A percentile compares a stretch with the other conserved stretches of the same genome.
Conservation (phyloP, 2,888 invertebrate species). For the Drosophila stalkeri region DNA sequence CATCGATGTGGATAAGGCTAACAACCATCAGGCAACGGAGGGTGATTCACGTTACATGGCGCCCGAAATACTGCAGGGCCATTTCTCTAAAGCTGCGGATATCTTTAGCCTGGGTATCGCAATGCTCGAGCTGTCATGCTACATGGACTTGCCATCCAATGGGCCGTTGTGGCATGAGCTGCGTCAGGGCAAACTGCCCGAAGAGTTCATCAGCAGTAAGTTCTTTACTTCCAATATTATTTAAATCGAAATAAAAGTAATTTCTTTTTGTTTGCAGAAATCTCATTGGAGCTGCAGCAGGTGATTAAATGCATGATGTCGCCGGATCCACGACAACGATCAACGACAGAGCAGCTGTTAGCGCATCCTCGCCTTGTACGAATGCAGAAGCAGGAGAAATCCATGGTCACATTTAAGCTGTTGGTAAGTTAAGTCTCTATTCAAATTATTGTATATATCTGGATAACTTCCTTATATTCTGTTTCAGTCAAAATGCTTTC, state of each 20-base stretch:
- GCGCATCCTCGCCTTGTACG: conserved; percentile 80
- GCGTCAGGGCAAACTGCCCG: conserved; percentile 87
- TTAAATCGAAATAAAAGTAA: neutral
- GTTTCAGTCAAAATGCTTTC: conserved; percentile 79
- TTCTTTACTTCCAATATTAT: neutral
- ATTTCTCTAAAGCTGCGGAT: conserved; percentile 90
- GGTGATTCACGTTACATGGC: conserved; percentile 92
- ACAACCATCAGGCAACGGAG: conserved; percentile 87
- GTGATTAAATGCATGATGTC: conserved; percentile 87
- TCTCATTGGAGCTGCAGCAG: conserved; percentile 86
- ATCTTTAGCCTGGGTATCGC: conserved; percentile 91
- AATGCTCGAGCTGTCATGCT: conserved; percentile 89
- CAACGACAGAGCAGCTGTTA: conserved; percentile 86
- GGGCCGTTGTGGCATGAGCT: conserved; percentile 90
- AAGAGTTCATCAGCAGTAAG: conserved; percentile 85
- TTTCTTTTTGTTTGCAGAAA: conserved; percentile 64
- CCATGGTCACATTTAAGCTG: conserved; percentile 78
- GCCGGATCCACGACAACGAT: conserved; percentile 86
- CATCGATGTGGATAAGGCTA: conserved; percentile 87
- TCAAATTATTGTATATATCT: neutral
- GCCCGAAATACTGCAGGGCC: conserved; percentile 89
- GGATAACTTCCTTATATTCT: neutral
- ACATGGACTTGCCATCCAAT: conserved; percentile 89
- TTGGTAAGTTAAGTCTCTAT: conserved; percentile 69
- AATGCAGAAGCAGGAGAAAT: conserved; percentile 75